Evolutionary conservation across 2,113 vertebrate genomes (phyloP).

Genomic region (Gavialis gangeticus): DNA sequence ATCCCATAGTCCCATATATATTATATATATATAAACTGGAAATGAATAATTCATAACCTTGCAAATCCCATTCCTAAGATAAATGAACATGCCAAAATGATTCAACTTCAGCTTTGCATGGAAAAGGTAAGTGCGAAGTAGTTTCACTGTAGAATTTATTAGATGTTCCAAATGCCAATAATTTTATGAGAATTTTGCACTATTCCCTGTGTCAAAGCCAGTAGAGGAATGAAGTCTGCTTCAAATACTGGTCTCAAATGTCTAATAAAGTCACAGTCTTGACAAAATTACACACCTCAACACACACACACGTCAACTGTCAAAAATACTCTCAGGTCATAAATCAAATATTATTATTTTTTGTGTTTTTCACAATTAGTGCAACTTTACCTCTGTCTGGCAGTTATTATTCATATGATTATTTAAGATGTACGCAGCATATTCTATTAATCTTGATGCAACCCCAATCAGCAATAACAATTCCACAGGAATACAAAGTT

Average conservation of each 20-base stretch:
- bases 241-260: neutral
- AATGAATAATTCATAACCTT: neutral
- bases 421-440: neutral
- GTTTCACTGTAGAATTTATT: neutral
- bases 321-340: neutral
- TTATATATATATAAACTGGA: neutral
- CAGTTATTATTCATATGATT: neutral
- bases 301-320: neutral
- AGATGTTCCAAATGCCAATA: neutral
- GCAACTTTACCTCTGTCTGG: accelerated
- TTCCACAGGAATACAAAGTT: neutral
- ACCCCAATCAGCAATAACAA: neutral
- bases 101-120: neutral
- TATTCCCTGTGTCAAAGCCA: neutral
- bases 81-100: neutral
- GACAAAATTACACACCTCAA: neutral
- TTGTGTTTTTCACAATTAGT: neutral
- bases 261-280: neutral
- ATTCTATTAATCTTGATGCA: neutral
- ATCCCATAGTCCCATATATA: neutral
- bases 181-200: neutral
- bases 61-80: neutral
- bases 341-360: neutral
- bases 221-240: neutral
- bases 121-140: neutral